Evolutionary conservation across 2,888 invertebrate species (phyloP), one percentile per base, ranked within the genome.

Genomic region (Ceramica pisi): DNA sequence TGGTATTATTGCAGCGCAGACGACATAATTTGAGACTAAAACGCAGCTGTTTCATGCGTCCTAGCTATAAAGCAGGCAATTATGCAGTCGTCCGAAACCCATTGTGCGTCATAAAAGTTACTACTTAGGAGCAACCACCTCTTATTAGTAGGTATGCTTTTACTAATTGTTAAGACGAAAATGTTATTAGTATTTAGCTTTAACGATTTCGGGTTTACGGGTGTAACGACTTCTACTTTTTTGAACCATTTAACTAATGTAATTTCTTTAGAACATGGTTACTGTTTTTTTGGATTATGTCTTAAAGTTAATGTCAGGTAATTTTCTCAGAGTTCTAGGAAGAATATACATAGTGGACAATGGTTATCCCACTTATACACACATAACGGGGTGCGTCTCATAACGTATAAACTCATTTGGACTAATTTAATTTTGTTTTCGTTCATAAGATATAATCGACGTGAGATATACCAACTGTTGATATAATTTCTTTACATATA

Each of bases 11-110:
- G 50, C 56, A 61, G 12, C 59, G 50, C n/a, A 74, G 68, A 67
- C 51, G 56, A 73, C 23, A 51, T 31, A 23, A 65, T 64, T 65
- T 83, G 38, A 46, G 68, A 68, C 55, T 80, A 59, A 81, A 76
- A 64, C 64, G 44, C 81, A 83, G 67, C 77, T 71, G 80, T 48
- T 61, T 38, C 81, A 83, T 60, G 73, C 69, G 77, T 56, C 56
- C 38, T 44, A 68, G 63, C 59, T 48, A 60, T 77, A 56, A 71
- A 71, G 55, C 67, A 59, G 44, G 57, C 48, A 73, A 73, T 73
- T 66, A 73, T 70, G 59, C 46, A 60, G 59, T 61, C 60, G 35
- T 41, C 31, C 19, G 16, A 64, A 75, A 71, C 53, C 55, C 67
- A 65, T 72, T 76, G 62, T 53, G 67, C 53, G 10, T 63, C 59